Evolutionary conservation across 2,797 vertebrate genomes (phyloP).

Genomic region (Gymnoscopelus braueri): DNA sequence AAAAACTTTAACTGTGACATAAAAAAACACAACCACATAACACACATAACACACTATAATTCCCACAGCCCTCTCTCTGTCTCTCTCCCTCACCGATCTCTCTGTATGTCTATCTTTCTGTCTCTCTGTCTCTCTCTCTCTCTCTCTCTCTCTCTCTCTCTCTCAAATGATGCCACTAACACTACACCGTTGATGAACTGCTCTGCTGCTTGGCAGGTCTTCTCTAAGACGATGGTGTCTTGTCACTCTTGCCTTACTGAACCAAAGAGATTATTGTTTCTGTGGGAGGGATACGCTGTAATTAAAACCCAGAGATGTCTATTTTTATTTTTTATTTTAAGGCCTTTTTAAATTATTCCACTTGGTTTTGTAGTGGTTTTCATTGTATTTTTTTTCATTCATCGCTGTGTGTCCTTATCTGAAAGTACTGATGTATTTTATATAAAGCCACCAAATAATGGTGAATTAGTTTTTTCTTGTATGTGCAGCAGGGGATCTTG

Average conservation of each 20-base stretch:
- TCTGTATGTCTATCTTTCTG: not conserved
- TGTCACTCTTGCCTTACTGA: slow-evolving; percentile 55
- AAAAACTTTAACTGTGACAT: not conserved
- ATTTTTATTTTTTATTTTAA: slow-evolving; percentile 12
- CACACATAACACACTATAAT: not conserved
- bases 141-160: not conserved
- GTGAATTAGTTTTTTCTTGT: slow-evolving; percentile 13
- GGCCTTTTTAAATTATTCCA: slow-evolving; percentile 39
- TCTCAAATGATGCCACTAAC: not conserved
- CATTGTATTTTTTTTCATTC: slow-evolving; percentile 2
- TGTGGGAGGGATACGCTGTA: slow-evolving; percentile 14
- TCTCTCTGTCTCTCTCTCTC: slow-evolving; percentile 2
- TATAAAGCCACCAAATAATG: slow-evolving; percentile 16
- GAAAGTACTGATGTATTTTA: slow-evolving; percentile 46
- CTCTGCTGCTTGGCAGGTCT: not conserved
- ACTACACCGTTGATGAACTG: not conserved
- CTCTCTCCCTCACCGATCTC: not conserved
- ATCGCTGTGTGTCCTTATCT: slow-evolving; percentile 16
- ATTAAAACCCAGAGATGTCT: slow-evolving; percentile 15
- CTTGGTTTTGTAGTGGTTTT: slow-evolving; percentile 28
- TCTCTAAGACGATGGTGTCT: slow-evolving; percentile 8
- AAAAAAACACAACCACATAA: not conserved
- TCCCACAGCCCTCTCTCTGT: too few relatives aligned
- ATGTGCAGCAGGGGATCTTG: not conserved
- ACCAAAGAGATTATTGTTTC: slow-evolving; percentile 57